Evolutionary conservation across 2,888 invertebrate genomes (phyloP).

Genomic region (Euplagia quadripunctaria): DNA sequence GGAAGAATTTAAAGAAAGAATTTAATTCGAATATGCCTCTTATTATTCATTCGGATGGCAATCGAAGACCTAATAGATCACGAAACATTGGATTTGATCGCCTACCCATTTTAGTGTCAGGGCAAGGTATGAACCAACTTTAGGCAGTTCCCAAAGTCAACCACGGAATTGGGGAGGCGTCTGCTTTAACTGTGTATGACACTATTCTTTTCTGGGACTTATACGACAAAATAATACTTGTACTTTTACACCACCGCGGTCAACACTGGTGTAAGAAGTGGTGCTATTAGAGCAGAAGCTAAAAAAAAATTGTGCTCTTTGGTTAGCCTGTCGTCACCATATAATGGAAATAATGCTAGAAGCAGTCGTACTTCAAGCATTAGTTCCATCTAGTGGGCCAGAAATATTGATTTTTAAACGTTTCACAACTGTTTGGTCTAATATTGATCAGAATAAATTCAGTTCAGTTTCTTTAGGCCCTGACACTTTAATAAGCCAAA

Average conservation of each 20-base stretch:
- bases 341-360: constrained; percentile 5
- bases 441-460: constrained; percentile 3
- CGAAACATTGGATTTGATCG: too few relatives aligned
- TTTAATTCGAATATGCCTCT: too few relatives aligned
- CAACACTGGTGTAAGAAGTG: background rate
- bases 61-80: too few relatives aligned
- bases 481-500: background rate
- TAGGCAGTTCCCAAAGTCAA: too few relatives aligned
- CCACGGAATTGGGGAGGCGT: too few relatives aligned
- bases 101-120: too few relatives aligned
- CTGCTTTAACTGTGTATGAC: too few relatives aligned
- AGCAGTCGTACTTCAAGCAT: background rate
- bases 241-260: background rate
- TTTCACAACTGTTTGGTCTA: background rate
- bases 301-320: constrained; percentile 3
- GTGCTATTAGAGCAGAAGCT: constrained; percentile 2
- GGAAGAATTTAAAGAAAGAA: too few relatives aligned
- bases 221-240: too few relatives aligned
- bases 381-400: constrained; percentile 6
- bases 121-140: too few relatives aligned
- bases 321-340: constrained; percentile 1
- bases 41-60: too few relatives aligned
- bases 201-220: too few relatives aligned
- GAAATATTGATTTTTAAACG: constrained; percentile 2
- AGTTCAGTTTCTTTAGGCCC: background rate